Percentiles rank a stretch among this genome's conserved stretches.
These are phyloP conservation scores for Actias luna DNA, from an alignment of 2,888 invertebrate species.

Conservation along the genomic window DNA sequence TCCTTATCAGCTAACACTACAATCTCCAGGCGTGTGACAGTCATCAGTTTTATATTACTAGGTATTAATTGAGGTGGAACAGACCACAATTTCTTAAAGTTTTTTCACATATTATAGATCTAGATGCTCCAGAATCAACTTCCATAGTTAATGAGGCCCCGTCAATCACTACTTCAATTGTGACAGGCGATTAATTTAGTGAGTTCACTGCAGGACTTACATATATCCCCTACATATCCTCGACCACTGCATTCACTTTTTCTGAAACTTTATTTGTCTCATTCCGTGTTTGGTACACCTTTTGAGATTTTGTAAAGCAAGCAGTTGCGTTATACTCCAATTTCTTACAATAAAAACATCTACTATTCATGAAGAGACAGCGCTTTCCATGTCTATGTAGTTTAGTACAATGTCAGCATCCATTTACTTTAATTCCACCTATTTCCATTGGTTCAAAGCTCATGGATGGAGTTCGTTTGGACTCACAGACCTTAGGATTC, in stretches of 20 bases:
- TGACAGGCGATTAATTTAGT: no score
- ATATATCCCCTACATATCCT: no score
- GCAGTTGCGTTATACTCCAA: constrained; percentile 17
- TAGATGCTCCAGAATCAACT: constrained; percentile 17
- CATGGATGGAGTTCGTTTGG: no score
- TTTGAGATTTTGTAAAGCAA: no score
- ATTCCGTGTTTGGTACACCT: no score
- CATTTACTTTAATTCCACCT: constrained; percentile 14
- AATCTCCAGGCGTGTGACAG: constrained; percentile 13
- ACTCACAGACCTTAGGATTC: no score
- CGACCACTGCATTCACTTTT: no score
- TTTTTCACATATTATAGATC: constrained; percentile 14
- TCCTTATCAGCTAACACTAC: constrained; percentile 16
- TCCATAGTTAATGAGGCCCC: constrained; percentile 13
- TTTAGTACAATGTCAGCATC: constrained; percentile 16
- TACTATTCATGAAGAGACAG: constrained; percentile 15
- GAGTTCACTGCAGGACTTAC: no score
- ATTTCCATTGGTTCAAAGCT: constrained; percentile 22
- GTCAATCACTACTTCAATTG: constrained; percentile 10
- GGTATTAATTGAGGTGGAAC: constrained; percentile 4
- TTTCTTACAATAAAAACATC: constrained; percentile 18
- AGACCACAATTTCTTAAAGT: constrained; percentile 11
- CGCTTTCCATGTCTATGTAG: constrained; percentile 12
- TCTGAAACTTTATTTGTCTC: no score
- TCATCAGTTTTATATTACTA: constrained; percentile 11